Conservation (phyloP, 2,113 vertebrate species). For the Callionymus lyra region DNA sequence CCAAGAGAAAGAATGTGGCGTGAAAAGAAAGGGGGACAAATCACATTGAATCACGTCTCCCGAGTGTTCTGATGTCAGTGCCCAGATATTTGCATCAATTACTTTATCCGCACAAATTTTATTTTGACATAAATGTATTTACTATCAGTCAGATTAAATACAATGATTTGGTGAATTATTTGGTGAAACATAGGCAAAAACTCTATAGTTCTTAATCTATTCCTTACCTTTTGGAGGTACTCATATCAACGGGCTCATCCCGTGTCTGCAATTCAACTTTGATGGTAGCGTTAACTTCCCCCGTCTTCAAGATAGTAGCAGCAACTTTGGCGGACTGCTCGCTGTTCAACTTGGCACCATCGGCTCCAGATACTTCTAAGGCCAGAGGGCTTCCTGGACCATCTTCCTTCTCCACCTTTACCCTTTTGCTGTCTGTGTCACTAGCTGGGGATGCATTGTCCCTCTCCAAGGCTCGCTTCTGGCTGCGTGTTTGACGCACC, state of each 20-base stretch:
- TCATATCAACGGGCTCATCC: constrained; percentile 94
- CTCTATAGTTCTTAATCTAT: too few relatives aligned
- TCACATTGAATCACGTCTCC: too few relatives aligned
- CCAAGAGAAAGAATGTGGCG: too few relatives aligned
- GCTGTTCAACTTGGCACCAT: constrained; percentile 49
- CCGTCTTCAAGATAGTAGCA: constrained; percentile 67
- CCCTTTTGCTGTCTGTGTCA: constrained; percentile 78
- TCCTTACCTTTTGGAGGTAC: constrained; percentile 85
- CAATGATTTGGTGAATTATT: too few relatives aligned
- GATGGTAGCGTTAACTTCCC: constrained; percentile 76
- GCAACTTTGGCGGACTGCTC: constrained; percentile 68
- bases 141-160: too few relatives aligned
- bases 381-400: constrained; percentile 21
- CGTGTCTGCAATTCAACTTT: constrained; percentile 79
- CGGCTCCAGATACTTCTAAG: constrained; percentile 30
- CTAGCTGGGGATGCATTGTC: constrained; percentile 46
- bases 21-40: too few relatives aligned
- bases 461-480: constrained; percentile 86
- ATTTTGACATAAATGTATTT: too few relatives aligned
- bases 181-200: too few relatives aligned
- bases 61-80: too few relatives aligned
- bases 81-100: too few relatives aligned
- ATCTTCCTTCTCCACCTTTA: constrained; percentile 77
- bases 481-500: constrained; percentile 86
- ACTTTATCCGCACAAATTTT: too few relatives aligned